Evolutionary conservation across 2,113 vertebrate genomes (phyloP).

Genomic region (Microtus oregoni): DNA sequence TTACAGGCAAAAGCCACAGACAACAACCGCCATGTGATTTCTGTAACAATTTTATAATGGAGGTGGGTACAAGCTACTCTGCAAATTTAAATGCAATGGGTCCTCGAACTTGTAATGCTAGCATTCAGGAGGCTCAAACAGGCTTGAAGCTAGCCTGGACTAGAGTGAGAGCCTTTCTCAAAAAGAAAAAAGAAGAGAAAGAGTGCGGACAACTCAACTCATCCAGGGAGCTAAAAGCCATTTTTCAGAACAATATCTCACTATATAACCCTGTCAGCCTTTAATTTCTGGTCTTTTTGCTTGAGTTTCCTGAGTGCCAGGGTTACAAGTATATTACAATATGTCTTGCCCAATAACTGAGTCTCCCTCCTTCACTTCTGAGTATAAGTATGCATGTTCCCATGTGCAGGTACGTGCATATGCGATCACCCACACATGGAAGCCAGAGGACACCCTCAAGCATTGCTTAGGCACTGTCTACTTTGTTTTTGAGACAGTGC

Average conservation of each 20-base stretch:
- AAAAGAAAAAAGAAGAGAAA: neutral
- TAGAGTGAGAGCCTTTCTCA: too few relatives aligned
- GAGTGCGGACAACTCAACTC: neutral
- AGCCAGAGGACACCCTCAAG: neutral
- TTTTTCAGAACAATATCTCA: neutral
- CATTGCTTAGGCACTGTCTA: neutral
- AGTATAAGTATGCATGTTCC: neutral
- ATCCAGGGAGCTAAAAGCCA: neutral
- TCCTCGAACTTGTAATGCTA: neutral
- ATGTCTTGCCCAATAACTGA: neutral
- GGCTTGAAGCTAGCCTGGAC: neutral
- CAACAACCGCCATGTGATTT: neutral
- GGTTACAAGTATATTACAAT: neutral
- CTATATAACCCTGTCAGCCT: neutral
- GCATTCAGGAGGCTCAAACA: neutral
- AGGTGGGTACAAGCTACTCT: neutral
- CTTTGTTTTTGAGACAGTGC: neutral
- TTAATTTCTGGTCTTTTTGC: neutral
- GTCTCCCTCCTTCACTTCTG: neutral
- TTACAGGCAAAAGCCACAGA: conserved; percentile 50
- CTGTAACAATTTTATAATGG: neutral
- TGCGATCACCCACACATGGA: neutral
- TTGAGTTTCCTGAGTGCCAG: neutral
- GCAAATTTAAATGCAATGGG: conserved; percentile 33
- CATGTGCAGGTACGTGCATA: neutral